Evolutionary conservation across 2,888 invertebrate species (phyloP).

Genomic region (Amitus sp.): DNA sequence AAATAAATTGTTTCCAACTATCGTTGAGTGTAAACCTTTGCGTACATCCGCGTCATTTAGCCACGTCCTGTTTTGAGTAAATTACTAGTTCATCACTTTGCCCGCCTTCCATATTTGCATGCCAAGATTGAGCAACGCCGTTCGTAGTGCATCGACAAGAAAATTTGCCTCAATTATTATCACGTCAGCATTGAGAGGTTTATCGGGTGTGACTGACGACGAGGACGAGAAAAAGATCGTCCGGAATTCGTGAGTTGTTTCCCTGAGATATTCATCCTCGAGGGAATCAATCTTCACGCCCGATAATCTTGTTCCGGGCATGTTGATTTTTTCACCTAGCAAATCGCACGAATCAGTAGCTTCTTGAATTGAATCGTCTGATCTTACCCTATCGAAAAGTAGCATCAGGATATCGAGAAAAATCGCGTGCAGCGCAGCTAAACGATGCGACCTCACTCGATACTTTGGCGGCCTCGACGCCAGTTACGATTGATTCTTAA

Average conservation of each 20-base stretch:
- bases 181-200: constrained; percentile 5
- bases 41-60: no score
- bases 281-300: not conserved
- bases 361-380: not conserved
- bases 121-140: constrained; percentile 17
- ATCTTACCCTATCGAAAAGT: constrained; percentile 12
- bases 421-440: constrained; percentile 25
- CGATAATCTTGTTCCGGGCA: constrained; percentile 5
- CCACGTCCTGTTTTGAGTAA: no score
- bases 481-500: constrained; percentile 34
- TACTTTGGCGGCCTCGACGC: constrained; percentile 21
- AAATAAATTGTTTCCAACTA: no score
- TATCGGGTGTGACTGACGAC: constrained; percentile 17
- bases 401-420: constrained; percentile 25
- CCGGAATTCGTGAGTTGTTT: constrained; percentile 12
- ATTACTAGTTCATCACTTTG: constrained; percentile 38
- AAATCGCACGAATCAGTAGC: not conserved
- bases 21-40: no score
- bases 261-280: constrained; percentile 8
- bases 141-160: constrained; percentile 8
- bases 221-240: constrained; percentile 17
- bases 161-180: constrained; percentile 7
- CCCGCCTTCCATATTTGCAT: constrained; percentile 29
- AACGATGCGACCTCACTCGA: constrained; percentile 30
- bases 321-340: no score